Conservation (phyloP, 2,113 vertebrate species). For the Phasianus colchicus region DNA sequence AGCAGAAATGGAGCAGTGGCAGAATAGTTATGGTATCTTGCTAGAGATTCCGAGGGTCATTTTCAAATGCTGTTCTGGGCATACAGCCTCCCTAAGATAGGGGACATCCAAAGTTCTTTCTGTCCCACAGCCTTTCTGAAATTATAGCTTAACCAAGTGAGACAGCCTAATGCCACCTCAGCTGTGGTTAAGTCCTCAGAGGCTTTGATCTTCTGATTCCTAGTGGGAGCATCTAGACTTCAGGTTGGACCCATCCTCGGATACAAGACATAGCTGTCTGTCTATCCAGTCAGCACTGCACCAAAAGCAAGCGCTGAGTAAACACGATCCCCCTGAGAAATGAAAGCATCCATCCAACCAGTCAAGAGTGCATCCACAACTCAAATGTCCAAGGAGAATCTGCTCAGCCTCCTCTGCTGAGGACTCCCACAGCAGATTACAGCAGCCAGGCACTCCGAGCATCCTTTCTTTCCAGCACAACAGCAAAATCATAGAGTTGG, state of each 20-base stretch:
- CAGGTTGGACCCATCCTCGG: not conserved
- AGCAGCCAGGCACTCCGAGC: not conserved
- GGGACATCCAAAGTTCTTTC: not conserved
- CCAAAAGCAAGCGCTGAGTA: not conserved
- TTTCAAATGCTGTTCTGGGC: not conserved
- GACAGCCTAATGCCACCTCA: not conserved
- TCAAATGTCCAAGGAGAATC: not conserved
- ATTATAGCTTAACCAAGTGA: not conserved
- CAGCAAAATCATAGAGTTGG: not conserved
- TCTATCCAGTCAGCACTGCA: not conserved
- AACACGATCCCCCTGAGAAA: not conserved
- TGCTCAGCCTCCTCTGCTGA: not conserved
- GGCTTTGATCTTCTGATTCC: not conserved
- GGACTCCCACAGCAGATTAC: not conserved
- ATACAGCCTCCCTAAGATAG: not conserved
- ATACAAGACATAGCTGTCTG: not conserved
- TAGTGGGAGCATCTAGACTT: not conserved
- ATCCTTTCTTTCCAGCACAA: not conserved
- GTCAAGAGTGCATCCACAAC: not conserved
- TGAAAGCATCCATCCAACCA: not conserved
- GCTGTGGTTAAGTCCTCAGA: not conserved
- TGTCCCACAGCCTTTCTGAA: not conserved
- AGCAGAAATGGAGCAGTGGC: not conserved
- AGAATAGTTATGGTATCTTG: not conserved
- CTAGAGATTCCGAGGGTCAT: not conserved